These are phyloP conservation scores for Nettapus auritus DNA, from an alignment of 2,113 vertebrate species.

Conservation along the genomic window DNA sequence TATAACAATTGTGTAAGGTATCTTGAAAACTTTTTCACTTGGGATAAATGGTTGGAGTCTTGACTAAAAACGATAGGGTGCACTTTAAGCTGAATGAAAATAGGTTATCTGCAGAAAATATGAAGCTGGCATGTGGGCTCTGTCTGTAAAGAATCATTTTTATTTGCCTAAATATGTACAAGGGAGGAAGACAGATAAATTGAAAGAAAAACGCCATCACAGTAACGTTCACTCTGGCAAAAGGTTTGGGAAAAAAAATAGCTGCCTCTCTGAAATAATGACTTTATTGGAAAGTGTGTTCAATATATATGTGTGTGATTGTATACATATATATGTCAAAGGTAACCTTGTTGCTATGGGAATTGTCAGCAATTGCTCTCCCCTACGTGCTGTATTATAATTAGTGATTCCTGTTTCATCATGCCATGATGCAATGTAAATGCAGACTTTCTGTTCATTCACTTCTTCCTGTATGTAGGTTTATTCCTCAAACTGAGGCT, in stretches of 20 bases:
- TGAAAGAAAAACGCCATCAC: conserved; percentile 68
- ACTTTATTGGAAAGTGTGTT: background rate
- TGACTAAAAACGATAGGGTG: conserved; percentile 68
- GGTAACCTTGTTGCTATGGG: conserved; percentile 33
- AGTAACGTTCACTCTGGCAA: conserved; percentile 43
- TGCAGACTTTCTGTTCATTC: conserved; percentile 71
- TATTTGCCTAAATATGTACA: conserved; percentile 74
- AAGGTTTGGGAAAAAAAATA: conserved; percentile 75
- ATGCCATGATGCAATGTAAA: conserved; percentile 70
- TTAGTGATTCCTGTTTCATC: conserved; percentile 67
- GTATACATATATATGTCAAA: background rate
- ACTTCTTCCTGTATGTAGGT: conserved; percentile 66
- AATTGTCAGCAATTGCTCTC: conserved; percentile 50
- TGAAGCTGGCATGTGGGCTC: conserved; percentile 44
- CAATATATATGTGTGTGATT: background rate
- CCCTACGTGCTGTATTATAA: conserved; percentile 57
- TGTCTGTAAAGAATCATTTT: conserved; percentile 70
- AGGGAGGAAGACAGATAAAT: conserved; percentile 66
- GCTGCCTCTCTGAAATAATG: conserved; percentile 41
- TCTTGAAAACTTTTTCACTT: conserved; percentile 58
- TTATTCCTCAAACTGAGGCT: conserved; percentile 69
- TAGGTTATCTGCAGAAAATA: conserved; percentile 69
- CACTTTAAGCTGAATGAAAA: conserved; percentile 68
- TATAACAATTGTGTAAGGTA: background rate
- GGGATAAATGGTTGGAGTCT: conserved; percentile 27